Conservation (phyloP, 2,797 vertebrate species). For the Remorina albescens region DNA sequence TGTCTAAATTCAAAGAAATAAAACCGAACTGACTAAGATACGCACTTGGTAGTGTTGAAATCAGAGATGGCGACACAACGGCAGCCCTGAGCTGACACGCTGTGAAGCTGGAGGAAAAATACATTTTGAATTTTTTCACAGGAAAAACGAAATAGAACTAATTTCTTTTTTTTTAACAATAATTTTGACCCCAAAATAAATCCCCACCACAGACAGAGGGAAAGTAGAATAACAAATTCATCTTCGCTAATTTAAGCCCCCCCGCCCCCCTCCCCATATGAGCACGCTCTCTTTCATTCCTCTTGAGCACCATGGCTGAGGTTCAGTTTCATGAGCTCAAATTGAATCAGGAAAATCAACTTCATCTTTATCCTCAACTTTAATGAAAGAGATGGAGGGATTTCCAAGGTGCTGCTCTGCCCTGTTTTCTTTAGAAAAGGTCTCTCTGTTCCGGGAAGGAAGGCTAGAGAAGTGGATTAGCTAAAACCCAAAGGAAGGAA, state of each 20-base stretch:
- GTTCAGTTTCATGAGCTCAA: constrained; percentile 81
- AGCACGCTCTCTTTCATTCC: constrained; percentile 52
- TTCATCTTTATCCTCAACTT: constrained; percentile 74
- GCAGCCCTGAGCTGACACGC: too few species aligned
- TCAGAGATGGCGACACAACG: too few species aligned
- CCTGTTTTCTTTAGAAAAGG: constrained; percentile 85
- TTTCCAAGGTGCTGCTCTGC: constrained; percentile 78
- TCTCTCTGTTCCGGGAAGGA: constrained; percentile 81
- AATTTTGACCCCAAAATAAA: not conserved
- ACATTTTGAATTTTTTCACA: too few species aligned
- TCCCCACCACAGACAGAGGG: constrained; percentile 4
- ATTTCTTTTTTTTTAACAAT: too few species aligned
- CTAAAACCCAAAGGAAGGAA: constrained; percentile 81
- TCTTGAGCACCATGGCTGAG: constrained; percentile 44
- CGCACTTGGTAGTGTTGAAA: too few species aligned
- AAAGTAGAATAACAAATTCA: constrained; percentile 49
- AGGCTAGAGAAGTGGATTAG: constrained; percentile 82
- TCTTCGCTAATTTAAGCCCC: constrained; percentile 30
- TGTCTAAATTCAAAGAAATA: constrained; percentile 8
- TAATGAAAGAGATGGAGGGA: constrained; percentile 78
- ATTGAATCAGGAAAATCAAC: constrained; percentile 86
- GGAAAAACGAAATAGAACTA: too few species aligned
- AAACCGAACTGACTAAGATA: too few species aligned
- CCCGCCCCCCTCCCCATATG: constrained; percentile 25
- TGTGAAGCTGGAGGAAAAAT: too few species aligned